Evolutionary conservation across 1,140 invertebrate genomes (phyloP), one percentile per base, ranked within the genome.

Genomic region (Eumeta japonica): DNA sequence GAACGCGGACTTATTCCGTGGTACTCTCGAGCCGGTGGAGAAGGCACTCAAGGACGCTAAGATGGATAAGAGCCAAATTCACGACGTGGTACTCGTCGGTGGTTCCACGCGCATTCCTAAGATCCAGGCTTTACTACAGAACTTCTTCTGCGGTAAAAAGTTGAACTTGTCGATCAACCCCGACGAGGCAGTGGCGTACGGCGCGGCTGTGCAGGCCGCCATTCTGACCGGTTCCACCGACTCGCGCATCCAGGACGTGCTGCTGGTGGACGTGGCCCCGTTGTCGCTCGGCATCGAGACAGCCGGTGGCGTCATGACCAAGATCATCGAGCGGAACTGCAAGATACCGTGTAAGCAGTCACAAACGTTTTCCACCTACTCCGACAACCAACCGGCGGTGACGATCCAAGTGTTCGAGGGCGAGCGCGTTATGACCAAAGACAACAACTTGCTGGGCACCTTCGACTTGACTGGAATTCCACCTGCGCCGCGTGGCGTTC

Each of bases 401-500:
- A 75, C 70, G n/a, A 78, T 84, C 33, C 77, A 83, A 41, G 78
- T 79, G 5, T 83, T 72, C 46, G 81, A 85, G 58, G 83, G 83
- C 19, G 83, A 84, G 50, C 60, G 83, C 11, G 79, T 79, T n/a
- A 85, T 86, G 82, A 85, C 84, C 5, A 83, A 81, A 52, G 82
- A 86, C 45, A 87, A 86, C 65, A 84, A 88, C 50, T 50, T 83
- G 5, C 62, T 89, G 29, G 87, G 87, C 27, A 84, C 78, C 34
- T 89, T 89, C 58, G 79, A 86, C 46, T 61, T 90, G 86, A 86
- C 10, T 86, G 86, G 0, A 63, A 87, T 11, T 87, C n/a, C n/a
- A n/a, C n/a, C n/a, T n/a, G n/a, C n/a, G n/a, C n/a, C n/a, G n/a
- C n/a, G n/a, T n/a, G n/a, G 86, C 15, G 82, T 88, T 0, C 83